Percentiles rank a stretch among this genome's conserved stretches.
These are phyloP conservation scores for Pemphigus obesinymphae DNA, from an alignment of 1,140 invertebrate genomes.

Conservation along the genomic window DNA sequence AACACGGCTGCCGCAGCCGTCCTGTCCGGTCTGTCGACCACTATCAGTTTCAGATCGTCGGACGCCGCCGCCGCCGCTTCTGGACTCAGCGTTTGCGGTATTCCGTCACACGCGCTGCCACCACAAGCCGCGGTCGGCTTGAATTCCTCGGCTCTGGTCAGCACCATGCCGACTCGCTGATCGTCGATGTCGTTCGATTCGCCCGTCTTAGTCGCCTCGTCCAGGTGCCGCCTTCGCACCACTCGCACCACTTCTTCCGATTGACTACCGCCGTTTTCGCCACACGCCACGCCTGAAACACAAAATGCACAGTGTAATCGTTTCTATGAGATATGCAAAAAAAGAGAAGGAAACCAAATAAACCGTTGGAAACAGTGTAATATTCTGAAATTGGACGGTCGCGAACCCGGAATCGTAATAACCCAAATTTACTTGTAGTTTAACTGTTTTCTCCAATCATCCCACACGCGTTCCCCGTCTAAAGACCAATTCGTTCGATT, in stretches of 20 bases:
- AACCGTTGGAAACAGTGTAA: too few relatives aligned
- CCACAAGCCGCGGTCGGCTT: not conserved
- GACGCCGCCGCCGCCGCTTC: not conserved
- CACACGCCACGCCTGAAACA: constrained; percentile 1
- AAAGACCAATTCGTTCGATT: too few relatives aligned
- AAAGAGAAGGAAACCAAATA: too few relatives aligned
- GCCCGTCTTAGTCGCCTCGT: not conserved
- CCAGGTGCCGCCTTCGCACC: not conserved
- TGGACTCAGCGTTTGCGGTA: not conserved
- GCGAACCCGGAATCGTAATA: too few relatives aligned
- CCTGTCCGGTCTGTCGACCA: not conserved
- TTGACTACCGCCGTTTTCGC: not conserved
- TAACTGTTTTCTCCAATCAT: not conserved
- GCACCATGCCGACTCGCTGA: not conserved
- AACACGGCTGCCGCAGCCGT: not conserved
- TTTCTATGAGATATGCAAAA: too few relatives aligned
- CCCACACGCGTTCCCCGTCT: not conserved
- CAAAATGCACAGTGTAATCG: not conserved
- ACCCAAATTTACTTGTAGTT: too few relatives aligned
- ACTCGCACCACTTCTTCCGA: not conserved
- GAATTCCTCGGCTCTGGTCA: not conserved
- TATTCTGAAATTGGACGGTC: too few relatives aligned
- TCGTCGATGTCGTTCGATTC: constrained; percentile 34
- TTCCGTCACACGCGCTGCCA: not conserved
- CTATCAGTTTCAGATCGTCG: not conserved